Conservation (phyloP, 2,113 vertebrate genomes). For the Boleophthalmus pectinirostris region DNA sequence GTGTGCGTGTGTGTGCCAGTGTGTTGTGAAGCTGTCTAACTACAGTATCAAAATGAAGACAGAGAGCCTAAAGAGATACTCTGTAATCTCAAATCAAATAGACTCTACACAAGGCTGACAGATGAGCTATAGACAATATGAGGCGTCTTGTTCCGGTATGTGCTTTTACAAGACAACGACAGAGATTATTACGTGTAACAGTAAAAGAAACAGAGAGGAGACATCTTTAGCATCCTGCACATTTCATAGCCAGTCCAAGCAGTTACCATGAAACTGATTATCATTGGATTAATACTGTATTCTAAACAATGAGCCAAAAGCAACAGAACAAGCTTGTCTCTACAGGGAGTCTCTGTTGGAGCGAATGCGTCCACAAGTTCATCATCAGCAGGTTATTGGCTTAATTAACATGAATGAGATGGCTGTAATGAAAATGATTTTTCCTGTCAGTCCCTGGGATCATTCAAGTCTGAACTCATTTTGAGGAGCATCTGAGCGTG, state of each 20-base stretch:
- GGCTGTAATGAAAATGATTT: slow-evolving; percentile 46
- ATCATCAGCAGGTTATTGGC: slow-evolving; percentile 38
- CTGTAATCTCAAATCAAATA: not conserved
- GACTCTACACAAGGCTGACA: not conserved
- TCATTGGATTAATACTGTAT: not conserved
- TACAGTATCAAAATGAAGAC: not conserved
- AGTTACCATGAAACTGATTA: not conserved
- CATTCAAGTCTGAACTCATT: slow-evolving; percentile 39
- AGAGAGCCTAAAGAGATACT: not conserved
- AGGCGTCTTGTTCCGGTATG: not conserved
- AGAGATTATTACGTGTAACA: not conserved
- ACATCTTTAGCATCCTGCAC: not conserved
- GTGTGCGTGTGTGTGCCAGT: not conserved
- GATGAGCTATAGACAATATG: not conserved
- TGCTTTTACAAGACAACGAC: slow-evolving; percentile 3
- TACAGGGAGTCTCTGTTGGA: slow-evolving; percentile 11
- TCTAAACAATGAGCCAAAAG: slow-evolving; percentile 14
- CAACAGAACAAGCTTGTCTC: not conserved
- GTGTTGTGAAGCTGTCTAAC: slow-evolving; percentile 1
- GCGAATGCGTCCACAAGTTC: slow-evolving; percentile 22
- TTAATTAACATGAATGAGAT: slow-evolving; percentile 44
- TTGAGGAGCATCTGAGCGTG: slow-evolving; percentile 21
- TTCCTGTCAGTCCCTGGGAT: slow-evolving; percentile 32
- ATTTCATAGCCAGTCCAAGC: not conserved
- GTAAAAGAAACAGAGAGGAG: not conserved